These are phyloP conservation scores for Peromyscus californicus DNA, from an alignment of 2,113 vertebrate species.

Conservation along the genomic window DNA sequence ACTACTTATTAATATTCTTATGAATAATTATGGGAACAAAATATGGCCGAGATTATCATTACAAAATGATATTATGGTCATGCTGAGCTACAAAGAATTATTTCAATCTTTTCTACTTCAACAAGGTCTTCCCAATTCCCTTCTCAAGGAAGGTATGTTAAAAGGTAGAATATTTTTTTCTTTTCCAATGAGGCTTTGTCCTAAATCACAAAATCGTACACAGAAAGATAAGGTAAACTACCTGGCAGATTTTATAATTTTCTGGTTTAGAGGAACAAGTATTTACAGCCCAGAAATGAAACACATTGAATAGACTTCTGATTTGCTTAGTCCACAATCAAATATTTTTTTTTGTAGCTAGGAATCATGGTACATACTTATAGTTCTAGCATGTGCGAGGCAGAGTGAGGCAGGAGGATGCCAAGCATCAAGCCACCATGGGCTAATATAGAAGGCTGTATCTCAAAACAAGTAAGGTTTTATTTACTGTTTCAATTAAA, in stretches of 20 bases:
- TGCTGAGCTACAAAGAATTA: conserved; percentile 35
- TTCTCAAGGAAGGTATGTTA: neutral
- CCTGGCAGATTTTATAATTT: neutral
- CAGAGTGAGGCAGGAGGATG: neutral
- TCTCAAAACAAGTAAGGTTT: neutral
- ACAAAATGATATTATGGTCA: neutral
- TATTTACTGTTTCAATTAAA: conserved; percentile 27
- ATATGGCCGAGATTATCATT: neutral
- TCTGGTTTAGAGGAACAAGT: neutral
- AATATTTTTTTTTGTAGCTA: neutral
- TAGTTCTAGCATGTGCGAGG: neutral
- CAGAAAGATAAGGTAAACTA: neutral
- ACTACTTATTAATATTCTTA: neutral
- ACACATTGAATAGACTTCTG: neutral
- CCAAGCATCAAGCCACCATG: neutral
- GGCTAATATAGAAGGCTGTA: neutral
- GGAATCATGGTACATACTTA: neutral
- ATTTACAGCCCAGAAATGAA: neutral
- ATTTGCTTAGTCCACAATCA: neutral
- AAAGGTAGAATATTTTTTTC: neutral
- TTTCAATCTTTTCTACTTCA: neutral
- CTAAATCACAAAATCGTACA: neutral
- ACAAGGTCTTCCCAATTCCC: neutral
- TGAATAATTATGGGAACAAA: neutral
- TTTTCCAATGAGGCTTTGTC: neutral